Evolutionary conservation across 1,140 invertebrate species (phyloP), one percentile per base, ranked within the genome.

Genomic region (Aphelinus certus): DNA sequence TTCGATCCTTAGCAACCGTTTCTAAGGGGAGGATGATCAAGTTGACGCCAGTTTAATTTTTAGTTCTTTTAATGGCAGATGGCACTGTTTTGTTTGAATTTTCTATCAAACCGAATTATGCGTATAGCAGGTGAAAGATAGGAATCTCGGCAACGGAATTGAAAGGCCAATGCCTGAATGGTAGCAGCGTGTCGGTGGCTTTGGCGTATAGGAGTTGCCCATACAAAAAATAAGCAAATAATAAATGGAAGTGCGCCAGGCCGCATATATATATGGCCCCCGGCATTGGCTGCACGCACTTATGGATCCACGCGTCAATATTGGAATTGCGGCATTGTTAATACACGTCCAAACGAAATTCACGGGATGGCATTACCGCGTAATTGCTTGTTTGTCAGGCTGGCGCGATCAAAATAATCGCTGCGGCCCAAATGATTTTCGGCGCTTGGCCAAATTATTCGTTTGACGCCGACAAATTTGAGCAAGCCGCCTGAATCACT

Each of bases 371-470:
- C 72, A 63, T 63, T 69, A 74, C 58, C 49, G 51, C 45, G 65
- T 69, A 74, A 74, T 56, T 74, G 65, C 64, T 74, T 69, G 65
- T 74, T 74, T 74, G 72, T 68, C 64, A 63, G 60, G 48, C 63
- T 43, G 26, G 64, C 49, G 49, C 56, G 64, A 73, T 73, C 64
- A 55, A 10, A 73, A 67, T 73, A 67, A 73, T 66, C 26, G 49
- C 67, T 47, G 61, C 46, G n/a, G 9, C 47, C 66, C 55, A 73
- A 65, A 58, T 73, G 7, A 73, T 73, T 73, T 66, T 66, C 71
- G 7, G 49, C 26, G 7, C 64, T 10, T 57, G 9, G 55, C 2
- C 6, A 46, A 65, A 58, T 65, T 65, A 73, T 73, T 73, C 63
- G 46, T 60, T 73, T 49, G n/a, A 51, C 55, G 46, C 46, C 26